Evolutionary conservation across 1,140 invertebrate genomes (phyloP).

Genomic region (Solenopsis fugax): DNA sequence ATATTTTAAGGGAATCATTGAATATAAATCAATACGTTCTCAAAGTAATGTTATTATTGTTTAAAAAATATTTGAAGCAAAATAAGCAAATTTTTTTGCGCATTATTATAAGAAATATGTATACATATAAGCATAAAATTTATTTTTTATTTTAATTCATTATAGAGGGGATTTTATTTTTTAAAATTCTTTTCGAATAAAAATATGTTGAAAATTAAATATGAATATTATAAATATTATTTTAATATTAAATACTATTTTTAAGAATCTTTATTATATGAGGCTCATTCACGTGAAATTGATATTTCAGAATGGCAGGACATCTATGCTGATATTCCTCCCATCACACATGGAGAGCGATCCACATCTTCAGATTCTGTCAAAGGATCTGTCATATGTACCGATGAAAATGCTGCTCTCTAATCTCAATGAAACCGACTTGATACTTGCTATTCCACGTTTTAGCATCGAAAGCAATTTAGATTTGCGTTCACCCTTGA

Average conservation of each 20-base stretch:
- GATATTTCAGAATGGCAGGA: conserved; percentile 88
- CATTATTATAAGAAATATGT: neutral
- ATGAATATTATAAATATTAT: no score
- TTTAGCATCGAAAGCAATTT: conserved; percentile 90
- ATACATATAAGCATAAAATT: neutral
- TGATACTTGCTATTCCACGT: conserved; percentile 89
- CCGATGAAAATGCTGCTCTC: conserved; percentile 87
- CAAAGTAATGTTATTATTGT: neutral
- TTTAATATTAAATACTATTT: neutral
- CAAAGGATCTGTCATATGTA: conserved; percentile 87
- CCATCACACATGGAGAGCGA: conserved; percentile 86
- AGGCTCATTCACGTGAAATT: neutral
- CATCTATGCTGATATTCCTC: conserved; percentile 90
- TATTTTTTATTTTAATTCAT: neutral
- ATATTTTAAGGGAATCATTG: no score
- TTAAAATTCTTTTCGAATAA: neutral
- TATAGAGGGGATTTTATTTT: neutral
- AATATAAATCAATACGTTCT: neutral
- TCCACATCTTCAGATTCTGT: conserved; percentile 85
- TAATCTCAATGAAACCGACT: conserved; percentile 86
- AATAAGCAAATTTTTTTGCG: neutral
- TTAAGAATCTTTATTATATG: neutral
- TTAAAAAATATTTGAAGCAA: neutral
- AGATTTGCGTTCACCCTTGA: conserved; percentile 88
- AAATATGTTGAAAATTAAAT: neutral